Evolutionary conservation across 2,888 invertebrate genomes (phyloP), one percentile per base, ranked within the genome.

Genomic region (Drosophila putrida): DNA sequence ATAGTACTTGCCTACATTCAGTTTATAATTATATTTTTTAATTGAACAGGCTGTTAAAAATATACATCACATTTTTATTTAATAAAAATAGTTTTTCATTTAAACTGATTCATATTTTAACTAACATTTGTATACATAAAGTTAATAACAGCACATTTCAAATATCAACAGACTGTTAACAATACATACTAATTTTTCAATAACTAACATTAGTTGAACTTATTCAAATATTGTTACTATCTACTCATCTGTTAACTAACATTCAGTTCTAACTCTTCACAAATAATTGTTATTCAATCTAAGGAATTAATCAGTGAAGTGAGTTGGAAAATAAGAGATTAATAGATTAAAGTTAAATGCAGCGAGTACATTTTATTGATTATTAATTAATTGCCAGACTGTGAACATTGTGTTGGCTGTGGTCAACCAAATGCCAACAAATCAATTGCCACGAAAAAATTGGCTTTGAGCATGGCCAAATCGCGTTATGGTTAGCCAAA

Each of bases 331-430:
- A 72, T 76, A 62, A 33, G 54, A 64, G 53, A 41, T 35, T 75
- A 54, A 25, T 20, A 35, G 64, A 41, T 28, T 41, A 49, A 54
- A 61, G 15, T 28, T 10, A 44, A 25, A 55, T 43, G 57, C 46
- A 38, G 43, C 3, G 51, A 54, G 44, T 65, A 58, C 25, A 61
- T 61, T 75, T 64, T 69, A 70, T 50, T 60, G 65, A 80, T 82
- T 43, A 43, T 43, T 35, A 82, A 86, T 80, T 86, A 83, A 86
- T 81, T 80, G 81, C 57, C 82, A 36, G 55, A 61, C 63, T 71
- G 53, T 57, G 63, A 66, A 49, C 6, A 25, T 43, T n/a, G 25
- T 43, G 43, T 43, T 27, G 25, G 43, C 43, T 25, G 25, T 39
- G 43, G 54, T 35, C 58, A 67, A 61, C 51, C 33, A 51, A 74